Percentiles rank a stretch among this genome's conserved stretches.
Conservation (phyloP, 2,113 vertebrate species). For the Fregata magnificens region DNA sequence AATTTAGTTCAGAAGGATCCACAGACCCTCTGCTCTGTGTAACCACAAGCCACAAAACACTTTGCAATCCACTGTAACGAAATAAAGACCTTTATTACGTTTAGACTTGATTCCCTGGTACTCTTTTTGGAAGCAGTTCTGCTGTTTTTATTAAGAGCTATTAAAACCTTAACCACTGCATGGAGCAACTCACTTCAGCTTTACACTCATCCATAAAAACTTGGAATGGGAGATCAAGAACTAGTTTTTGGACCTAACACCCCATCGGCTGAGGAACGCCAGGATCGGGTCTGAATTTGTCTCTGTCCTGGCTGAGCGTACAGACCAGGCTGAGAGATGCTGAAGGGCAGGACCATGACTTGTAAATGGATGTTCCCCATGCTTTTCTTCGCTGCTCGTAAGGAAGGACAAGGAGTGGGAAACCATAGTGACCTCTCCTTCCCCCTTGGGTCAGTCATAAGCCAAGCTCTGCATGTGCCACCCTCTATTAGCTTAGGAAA, state of each 20-base stretch:
- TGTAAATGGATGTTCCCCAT: not conserved
- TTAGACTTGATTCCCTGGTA: conserved; percentile 46
- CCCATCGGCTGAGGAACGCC: not conserved
- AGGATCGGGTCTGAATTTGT: not conserved
- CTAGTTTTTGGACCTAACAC: not conserved
- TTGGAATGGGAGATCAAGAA: not conserved
- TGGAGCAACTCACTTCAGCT: not conserved
- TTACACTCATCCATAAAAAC: conserved; percentile 28
- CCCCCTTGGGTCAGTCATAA: rapidly evolving
- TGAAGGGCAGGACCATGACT: not conserved
- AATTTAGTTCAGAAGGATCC: not conserved
- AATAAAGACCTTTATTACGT: conserved; percentile 43
- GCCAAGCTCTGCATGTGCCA: not conserved
- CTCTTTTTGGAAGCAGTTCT: conserved; percentile 36
- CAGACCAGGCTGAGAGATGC: not conserved
- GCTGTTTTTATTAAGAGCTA: conserved; percentile 46
- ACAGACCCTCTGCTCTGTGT: not conserved
- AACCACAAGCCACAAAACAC: conserved; percentile 53
- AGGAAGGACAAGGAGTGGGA: not conserved
- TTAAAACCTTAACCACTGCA: conserved; percentile 55
- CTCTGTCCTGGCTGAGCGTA: not conserved
- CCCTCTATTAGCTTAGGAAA: not conserved
- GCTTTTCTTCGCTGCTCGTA: not conserved
- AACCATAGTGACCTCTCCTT: not conserved
- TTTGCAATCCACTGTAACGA: not conserved